Base-by-base conservation (phyloP, 2,888 invertebrate species). In the Meliscaeva auricollis region DNA sequence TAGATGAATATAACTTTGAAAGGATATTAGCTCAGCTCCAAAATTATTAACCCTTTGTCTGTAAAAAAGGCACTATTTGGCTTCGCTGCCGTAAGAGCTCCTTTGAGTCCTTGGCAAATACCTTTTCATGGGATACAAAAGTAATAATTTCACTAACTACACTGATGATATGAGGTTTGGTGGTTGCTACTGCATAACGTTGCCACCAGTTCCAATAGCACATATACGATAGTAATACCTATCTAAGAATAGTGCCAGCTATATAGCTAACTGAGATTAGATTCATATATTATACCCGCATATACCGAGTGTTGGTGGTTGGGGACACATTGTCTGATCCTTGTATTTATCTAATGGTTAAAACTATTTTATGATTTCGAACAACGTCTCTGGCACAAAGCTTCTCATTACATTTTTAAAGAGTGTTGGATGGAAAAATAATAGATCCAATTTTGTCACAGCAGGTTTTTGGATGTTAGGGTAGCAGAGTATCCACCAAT, bases 21-120 rank as follows among this genome's bases (percentile, higher is more conserved):
- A 73, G 85, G 73, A 85, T 85, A 81, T 85, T 81, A 85, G 81
- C 85, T 77, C 72, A 81, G 73, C 81, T 64, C 17, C 52, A 35
- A 81, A 85, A 85, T 85, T 85, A 81, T 85, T 81, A 85, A 85
- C 85, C 85, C 85, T 74, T 81, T 85, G 85, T 85, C 85, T 85
- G 77, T 35, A 38, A 62, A 69, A 58, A 50, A 84, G 66, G 50
- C 70, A 76, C 72, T 85, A 50, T 76, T 85, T 85, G 85, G 85
- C 85, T 85, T 81, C 81, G 35, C 68, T 58, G 38, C 3, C 73
- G 68, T 81, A 85, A 73, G 68, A 85, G 81, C 72, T 81, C 76
- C 68, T 69, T 73, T 41, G 85, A 76, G 76, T 85, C 84, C 80
- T 84, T 80, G 60, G 70, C 74, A 84, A 84, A 84, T 84, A 84